Percentiles rank a stretch among this genome's conserved stretches.
phyloP scores from a whole-genome alignment of 2,888 invertebrate genomes.

The Ellobium chinense region DNA sequence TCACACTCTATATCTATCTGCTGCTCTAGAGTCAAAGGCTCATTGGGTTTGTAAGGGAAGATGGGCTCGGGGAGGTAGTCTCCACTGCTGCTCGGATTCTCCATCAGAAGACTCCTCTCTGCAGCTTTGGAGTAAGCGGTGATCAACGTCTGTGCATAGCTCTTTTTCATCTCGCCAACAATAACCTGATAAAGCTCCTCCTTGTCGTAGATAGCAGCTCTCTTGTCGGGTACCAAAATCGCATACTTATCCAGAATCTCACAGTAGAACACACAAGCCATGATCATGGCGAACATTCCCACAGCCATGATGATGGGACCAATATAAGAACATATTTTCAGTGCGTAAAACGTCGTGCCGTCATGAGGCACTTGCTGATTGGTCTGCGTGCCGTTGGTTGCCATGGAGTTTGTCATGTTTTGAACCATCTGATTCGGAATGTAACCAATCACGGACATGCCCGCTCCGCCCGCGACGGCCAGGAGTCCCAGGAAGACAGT shows the following conservation, averaged over 20 bases:
- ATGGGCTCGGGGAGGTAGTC: constrained; percentile 19
- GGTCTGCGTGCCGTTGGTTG: constrained; percentile 23
- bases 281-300: constrained; percentile 97
- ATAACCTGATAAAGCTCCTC: constrained; percentile 42
- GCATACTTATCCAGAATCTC: constrained; percentile 96
- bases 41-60: background rate
- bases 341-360: constrained; percentile 45
- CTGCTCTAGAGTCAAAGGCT: constrained; percentile 36
- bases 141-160: constrained; percentile 39
- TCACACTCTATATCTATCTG: constrained; percentile 47
- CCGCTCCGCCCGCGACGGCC: constrained; percentile 55
- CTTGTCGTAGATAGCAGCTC: constrained; percentile 28
- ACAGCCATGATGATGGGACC: constrained; percentile 98
- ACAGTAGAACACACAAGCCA: constrained; percentile 99
- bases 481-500: constrained; percentile 46
- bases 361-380: background rate
- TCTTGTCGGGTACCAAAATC: constrained; percentile 86
- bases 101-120: constrained; percentile 12
- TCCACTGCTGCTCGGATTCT: constrained; percentile 26
- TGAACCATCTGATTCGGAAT: constrained; percentile 52
- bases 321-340: constrained; percentile 87
- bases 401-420: constrained; percentile 31
- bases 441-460: constrained; percentile 65
- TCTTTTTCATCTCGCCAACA: constrained; percentile 45
- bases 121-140: constrained; percentile 39